These are phyloP conservation scores for Camponotus fellah DNA, from an alignment of 2,888 invertebrate genomes.

Conservation along the genomic window DNA sequence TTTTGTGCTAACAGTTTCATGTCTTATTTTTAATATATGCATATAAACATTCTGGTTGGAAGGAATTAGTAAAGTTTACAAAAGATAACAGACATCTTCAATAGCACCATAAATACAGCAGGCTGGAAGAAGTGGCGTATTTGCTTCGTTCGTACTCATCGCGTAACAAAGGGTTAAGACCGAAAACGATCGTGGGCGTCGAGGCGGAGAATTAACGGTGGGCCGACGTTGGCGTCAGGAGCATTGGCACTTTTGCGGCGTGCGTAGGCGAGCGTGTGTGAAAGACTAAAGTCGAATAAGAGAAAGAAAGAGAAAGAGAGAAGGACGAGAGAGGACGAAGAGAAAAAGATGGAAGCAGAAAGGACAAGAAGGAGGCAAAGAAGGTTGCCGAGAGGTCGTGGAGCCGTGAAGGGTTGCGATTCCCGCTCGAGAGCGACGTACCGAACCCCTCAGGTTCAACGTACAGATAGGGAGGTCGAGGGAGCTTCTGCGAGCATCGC, in stretches of 20 bases:
- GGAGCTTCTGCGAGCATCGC: slow-evolving; percentile 49
- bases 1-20: not conserved
- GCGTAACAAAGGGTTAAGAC: slow-evolving; percentile 44
- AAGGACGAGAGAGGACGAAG: not conserved
- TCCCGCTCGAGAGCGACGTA: slow-evolving; percentile 56
- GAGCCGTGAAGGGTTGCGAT: slow-evolving; percentile 62
- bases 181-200: slow-evolving; percentile 46
- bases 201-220: slow-evolving; percentile 41
- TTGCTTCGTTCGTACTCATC: slow-evolving; percentile 28
- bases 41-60: not conserved
- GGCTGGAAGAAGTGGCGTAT: slow-evolving; percentile 24
- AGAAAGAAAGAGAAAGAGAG: slow-evolving; percentile 7
- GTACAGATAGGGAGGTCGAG: slow-evolving; percentile 69
- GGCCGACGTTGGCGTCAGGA: slow-evolving; percentile 37
- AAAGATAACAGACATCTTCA: slow-evolving; percentile 1
- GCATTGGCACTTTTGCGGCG: slow-evolving; percentile 49
- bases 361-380: slow-evolving; percentile 35
- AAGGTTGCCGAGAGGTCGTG: slow-evolving; percentile 53
- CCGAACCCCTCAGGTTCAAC: slow-evolving; percentile 75
- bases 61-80: not conserved
- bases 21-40: not conserved
- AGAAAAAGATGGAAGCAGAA: not conserved
- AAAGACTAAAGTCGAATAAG: slow-evolving; percentile 25
- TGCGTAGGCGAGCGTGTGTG: slow-evolving; percentile 37
- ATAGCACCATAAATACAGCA: slow-evolving; percentile 21